Conservation (phyloP, 2,113 vertebrate species). For the Pseudorectes ferrugineus region DNA sequence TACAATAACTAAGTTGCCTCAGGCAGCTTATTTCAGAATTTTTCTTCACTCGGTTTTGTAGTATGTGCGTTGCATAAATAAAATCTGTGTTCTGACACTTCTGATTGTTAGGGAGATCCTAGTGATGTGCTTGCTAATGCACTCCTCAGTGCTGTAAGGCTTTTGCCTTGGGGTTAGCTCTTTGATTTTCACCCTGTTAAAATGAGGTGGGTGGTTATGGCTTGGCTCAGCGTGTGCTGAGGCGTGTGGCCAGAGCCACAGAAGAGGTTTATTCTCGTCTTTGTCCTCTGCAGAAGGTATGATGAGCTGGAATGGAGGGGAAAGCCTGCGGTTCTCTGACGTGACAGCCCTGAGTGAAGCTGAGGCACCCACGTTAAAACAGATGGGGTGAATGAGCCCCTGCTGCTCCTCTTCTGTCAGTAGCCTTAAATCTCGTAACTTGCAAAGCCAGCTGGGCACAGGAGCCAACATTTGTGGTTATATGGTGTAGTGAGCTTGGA, state of each 20-base stretch:
- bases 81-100: not conserved
- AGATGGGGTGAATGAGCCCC: not conserved
- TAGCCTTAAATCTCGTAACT: not conserved
- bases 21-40: not conserved
- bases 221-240: not conserved
- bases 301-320: not conserved
- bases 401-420: not conserved
- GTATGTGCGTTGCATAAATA: not conserved
- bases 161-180: not conserved
- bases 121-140: not conserved
- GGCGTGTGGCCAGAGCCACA: not conserved
- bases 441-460: not conserved
- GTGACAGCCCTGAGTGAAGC: not conserved
- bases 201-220: not conserved
- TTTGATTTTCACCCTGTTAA: not conserved
- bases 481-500: not conserved
- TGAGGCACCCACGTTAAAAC: not conserved
- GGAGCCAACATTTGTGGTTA: not conserved
- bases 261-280: not conserved
- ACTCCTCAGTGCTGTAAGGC: not conserved
- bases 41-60: not conserved
- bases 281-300: not conserved
- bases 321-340: accelerated
- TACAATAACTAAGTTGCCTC: not conserved
- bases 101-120: not conserved